A percentile compares a stretch with the other conserved stretches of the same genome.
phyloP scores from a whole-genome alignment of 1,140 invertebrate genomes.

The Periplaneta americana region DNA sequence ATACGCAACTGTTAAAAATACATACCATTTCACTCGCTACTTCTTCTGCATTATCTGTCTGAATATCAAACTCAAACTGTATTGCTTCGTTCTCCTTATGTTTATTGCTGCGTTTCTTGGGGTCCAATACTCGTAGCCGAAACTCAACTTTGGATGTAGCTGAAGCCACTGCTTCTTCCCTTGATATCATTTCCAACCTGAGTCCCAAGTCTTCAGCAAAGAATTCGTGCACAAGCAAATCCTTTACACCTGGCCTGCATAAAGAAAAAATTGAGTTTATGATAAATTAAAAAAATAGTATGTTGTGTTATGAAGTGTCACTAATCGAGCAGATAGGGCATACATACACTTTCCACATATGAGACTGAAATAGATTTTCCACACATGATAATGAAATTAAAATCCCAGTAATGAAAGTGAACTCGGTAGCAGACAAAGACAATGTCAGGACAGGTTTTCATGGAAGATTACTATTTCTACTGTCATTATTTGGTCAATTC shows the following conservation, averaged over 20 bases:
- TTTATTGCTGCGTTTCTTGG: conserved; percentile 91
- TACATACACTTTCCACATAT: too few species aligned
- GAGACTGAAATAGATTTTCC: too few species aligned
- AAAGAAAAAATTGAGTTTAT: conserved; percentile 10
- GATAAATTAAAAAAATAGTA: too few species aligned
- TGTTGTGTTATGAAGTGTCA: too few species aligned
- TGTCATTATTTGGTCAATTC: too few species aligned
- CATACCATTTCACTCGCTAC: conserved; percentile 91
- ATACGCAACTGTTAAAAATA: neutral
- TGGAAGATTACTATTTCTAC: too few species aligned
- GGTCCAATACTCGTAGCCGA: conserved; percentile 89
- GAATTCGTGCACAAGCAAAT: conserved; percentile 87
- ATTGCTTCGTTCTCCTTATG: conserved; percentile 99
- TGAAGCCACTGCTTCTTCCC: conserved; percentile 53
- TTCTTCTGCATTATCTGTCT: conserved; percentile 88
- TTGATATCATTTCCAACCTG: conserved; percentile 86
- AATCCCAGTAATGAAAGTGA: too few species aligned
- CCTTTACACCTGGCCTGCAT: conserved; percentile 83
- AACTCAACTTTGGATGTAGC: conserved; percentile 71
- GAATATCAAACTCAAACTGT: conserved; percentile 97
- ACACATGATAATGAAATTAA: too few species aligned
- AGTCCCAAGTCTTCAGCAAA: conserved; percentile 94
- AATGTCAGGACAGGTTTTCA: too few species aligned
- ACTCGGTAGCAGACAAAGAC: too few species aligned
- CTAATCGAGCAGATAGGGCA: too few species aligned